Percentiles rank a stretch among this genome's conserved stretches.
phyloP scores from a whole-genome alignment of 1,140 invertebrate species.

The Oncopodura yosiiana region DNA sequence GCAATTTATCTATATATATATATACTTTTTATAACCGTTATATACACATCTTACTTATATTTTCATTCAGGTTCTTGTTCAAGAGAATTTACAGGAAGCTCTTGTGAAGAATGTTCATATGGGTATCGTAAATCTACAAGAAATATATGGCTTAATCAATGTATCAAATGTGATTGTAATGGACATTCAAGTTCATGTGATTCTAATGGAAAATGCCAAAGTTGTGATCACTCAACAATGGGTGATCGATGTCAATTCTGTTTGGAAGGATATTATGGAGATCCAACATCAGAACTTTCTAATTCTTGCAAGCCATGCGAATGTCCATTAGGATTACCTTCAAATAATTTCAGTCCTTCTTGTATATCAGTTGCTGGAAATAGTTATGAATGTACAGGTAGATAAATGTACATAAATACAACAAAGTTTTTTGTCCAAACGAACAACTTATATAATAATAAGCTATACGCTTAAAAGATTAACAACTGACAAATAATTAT shows the following conservation, averaged over 20 bases:
- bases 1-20: no score
- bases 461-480: no score
- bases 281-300: slow-evolving; percentile 60
- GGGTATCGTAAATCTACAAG: slow-evolving; percentile 61
- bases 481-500: no score
- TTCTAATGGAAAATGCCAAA: slow-evolving; percentile 64
- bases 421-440: no score
- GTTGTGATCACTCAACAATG: slow-evolving; percentile 58
- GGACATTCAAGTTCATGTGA: slow-evolving; percentile 77
- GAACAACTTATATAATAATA: no score
- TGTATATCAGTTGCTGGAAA: slow-evolving; percentile 61
- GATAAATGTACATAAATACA: no score
- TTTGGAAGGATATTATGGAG: slow-evolving; percentile 79
- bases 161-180: slow-evolving; percentile 80
- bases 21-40: no score
- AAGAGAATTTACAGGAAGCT: slow-evolving; percentile 60
- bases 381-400: slow-evolving; percentile 74
- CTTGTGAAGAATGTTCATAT: slow-evolving; percentile 73
- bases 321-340: slow-evolving; percentile 61
- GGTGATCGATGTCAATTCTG: slow-evolving; percentile 76
- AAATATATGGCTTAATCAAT: slow-evolving; percentile 47
- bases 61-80: no score
- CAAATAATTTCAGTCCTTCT: slow-evolving; percentile 81
- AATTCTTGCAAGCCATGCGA: slow-evolving; percentile 76
- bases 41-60: no score